These are phyloP conservation scores for Heteronetta atricapilla DNA, from an alignment of 2,113 vertebrate genomes.

Conservation along the genomic window DNA sequence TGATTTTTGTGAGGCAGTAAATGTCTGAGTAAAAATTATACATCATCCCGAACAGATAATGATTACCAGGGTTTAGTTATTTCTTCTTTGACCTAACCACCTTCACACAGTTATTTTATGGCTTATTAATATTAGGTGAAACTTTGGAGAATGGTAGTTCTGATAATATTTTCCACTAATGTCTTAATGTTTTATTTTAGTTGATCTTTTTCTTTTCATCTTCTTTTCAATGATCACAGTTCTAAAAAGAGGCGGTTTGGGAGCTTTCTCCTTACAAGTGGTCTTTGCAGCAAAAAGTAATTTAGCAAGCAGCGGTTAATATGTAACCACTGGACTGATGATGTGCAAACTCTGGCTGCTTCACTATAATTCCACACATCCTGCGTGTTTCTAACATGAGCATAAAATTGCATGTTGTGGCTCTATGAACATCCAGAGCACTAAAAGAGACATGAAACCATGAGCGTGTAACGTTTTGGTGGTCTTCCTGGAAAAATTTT, in stretches of 20 bases:
- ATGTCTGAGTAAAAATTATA: background rate
- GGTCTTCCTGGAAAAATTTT: background rate
- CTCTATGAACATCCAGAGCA: background rate
- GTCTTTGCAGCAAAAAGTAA: background rate
- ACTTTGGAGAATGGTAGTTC: background rate
- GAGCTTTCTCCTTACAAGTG: background rate
- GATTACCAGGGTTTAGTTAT: background rate
- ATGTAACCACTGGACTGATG: background rate
- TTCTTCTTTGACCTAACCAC: background rate
- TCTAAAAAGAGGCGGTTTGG: background rate
- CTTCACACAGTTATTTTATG: background rate
- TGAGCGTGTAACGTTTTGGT: background rate
- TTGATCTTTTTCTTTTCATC: background rate
- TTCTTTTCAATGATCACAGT: background rate
- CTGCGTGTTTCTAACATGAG: background rate
- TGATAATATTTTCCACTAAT: background rate
- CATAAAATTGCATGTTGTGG: background rate
- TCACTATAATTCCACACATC: background rate
- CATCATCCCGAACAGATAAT: background rate
- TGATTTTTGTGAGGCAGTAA: background rate
- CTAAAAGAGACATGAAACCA: background rate
- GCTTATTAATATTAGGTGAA: background rate
- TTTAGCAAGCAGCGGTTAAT: background rate
- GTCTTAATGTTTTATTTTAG: background rate
- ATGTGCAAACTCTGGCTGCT: background rate